Evolutionary conservation across 1,140 invertebrate species (phyloP), one percentile per base, ranked within the genome.

Genomic region (Harpegnathos saltator): DNA sequence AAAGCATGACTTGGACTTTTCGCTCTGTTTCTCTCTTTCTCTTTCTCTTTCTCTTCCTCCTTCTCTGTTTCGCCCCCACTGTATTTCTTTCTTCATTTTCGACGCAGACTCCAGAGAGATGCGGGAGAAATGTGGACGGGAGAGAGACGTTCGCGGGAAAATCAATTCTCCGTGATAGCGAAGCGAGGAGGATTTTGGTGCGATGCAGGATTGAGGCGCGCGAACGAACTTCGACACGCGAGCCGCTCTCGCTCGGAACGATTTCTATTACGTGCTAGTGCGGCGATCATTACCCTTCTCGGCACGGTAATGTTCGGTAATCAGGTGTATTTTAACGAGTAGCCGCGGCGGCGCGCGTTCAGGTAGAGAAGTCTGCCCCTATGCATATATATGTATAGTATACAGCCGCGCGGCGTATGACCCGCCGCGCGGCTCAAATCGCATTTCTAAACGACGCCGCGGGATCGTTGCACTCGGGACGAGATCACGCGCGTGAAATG

Each of bases 251-350:
- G 65, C 29, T 9, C 72, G 58, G 59, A 71, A 61, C 85, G 81
- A 77, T 87, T 87, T 87, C 85, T 86, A 83, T 86, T 86, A 87
- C 80, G 72, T 78, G 85, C 85, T 61, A 86, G 65, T 82, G 78
- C 33, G 59, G 72, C 85, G 85, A 87, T 87, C 85, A 78, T 87
- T 87, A 86, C 80, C 80, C 72, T 54, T 9, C 84, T 83, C 78
- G 78, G 65, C 33, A 83, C 85, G 80, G 66, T 87, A 87, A 87
- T 87, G 85, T 86, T 87, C 85, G 85, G 85, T 87, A 87, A 87
- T 87, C 85, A 86, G 85, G 65, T 86, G 85, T 83, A 86, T 87
- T 87, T 87, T 87, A 87, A 87, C 85, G 85, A 83, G 85, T 86
- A 87, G 85, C 84, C 58, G 77, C 68, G 24, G 77, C 68, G 24